These are phyloP conservation scores for Lamellibrachia luymesi DNA, from an alignment of 1,140 invertebrate genomes.

Conservation along the genomic window DNA sequence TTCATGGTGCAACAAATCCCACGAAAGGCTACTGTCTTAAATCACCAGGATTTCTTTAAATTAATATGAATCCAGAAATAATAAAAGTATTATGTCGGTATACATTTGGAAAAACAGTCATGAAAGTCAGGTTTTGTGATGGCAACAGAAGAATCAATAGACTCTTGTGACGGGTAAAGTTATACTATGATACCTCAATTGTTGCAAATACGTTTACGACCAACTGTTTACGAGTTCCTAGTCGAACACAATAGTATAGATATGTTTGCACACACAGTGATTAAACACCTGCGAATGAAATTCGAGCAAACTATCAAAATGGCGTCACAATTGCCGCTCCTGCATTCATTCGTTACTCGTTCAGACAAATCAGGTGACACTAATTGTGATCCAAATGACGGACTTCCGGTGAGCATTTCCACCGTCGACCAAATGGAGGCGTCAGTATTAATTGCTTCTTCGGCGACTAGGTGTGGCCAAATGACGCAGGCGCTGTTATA, in stretches of 20 bases:
- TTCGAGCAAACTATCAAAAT: neutral
- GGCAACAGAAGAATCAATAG: too few species aligned
- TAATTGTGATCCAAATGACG: neutral
- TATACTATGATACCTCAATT: too few species aligned
- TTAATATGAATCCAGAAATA: too few species aligned
- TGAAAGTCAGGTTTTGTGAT: too few species aligned
- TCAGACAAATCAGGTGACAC: neutral
- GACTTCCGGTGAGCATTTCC: neutral
- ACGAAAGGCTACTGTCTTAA: too few species aligned
- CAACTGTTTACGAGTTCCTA: neutral
- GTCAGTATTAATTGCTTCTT: neutral
- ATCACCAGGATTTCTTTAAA: too few species aligned
- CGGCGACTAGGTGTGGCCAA: neutral
- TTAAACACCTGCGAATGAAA: neutral
- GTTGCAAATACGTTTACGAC: too few species aligned
- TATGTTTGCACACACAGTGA: too few species aligned
- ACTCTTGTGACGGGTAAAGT: too few species aligned
- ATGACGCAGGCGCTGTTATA: neutral
- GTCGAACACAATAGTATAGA: neutral
- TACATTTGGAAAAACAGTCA: too few species aligned
- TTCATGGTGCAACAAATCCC: too few species aligned
- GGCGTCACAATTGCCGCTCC: neutral
- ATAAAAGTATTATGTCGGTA: too few species aligned
- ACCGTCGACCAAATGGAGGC: neutral
- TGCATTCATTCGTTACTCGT: neutral